These are phyloP conservation scores for Hymenopus coronatus DNA, from an alignment of 2,888 invertebrate genomes.

Conservation along the genomic window DNA sequence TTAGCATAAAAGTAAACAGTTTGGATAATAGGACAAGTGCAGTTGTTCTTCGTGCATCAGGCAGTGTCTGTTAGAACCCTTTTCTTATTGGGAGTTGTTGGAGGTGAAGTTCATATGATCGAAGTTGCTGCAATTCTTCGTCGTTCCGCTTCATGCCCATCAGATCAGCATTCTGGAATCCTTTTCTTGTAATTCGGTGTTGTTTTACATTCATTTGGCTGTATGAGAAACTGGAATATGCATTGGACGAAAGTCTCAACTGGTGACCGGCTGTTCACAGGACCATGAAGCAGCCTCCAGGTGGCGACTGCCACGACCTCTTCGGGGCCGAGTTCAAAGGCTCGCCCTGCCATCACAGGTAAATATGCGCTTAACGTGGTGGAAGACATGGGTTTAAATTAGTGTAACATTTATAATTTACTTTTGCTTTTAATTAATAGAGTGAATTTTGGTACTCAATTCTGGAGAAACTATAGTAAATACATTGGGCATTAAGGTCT, in stretches of 20 bases:
- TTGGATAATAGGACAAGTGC: too few species aligned
- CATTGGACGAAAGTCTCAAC: not conserved
- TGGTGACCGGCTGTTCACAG: slow-evolving; percentile 28
- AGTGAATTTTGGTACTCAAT: not conserved
- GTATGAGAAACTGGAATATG: not conserved
- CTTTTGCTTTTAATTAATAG: not conserved
- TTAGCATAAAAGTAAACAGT: too few species aligned
- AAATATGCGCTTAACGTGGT: slow-evolving; percentile 35
- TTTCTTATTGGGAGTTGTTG: too few species aligned
- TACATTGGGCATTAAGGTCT: not conserved
- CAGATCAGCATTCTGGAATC: not conserved
- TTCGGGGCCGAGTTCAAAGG: slow-evolving; percentile 43
- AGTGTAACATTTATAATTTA: not conserved
- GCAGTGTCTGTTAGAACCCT: too few species aligned
- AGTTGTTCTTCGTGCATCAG: too few species aligned
- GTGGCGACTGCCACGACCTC: slow-evolving; percentile 42
- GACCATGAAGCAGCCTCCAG: slow-evolving; percentile 41
- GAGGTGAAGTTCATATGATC: too few species aligned
- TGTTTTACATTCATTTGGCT: not conserved
- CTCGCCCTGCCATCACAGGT: slow-evolving; percentile 44
- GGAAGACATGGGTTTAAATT: not conserved
- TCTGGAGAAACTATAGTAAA: not conserved
- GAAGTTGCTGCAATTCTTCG: too few species aligned
- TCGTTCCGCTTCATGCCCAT: not conserved
- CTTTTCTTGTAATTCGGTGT: not conserved